Evolutionary conservation across 2,888 invertebrate genomes (phyloP).

Genomic region (Erebia aethiops): DNA sequence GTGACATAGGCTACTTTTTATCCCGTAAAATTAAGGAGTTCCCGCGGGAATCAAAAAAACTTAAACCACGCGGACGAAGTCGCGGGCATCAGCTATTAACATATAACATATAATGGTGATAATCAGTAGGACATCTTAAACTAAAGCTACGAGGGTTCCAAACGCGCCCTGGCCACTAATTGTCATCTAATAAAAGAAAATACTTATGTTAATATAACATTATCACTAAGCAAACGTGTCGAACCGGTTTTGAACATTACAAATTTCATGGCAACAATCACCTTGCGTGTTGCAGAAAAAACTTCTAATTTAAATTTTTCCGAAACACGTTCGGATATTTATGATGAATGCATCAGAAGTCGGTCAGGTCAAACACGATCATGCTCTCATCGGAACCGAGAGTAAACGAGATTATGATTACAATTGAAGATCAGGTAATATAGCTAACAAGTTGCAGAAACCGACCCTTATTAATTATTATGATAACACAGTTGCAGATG

Average conservation of each 20-base stretch:
- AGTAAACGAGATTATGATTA: slow-evolving; percentile 60
- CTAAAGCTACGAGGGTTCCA: no score
- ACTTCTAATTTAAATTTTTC: slow-evolving; percentile 35
- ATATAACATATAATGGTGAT: no score
- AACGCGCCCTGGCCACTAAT: no score
- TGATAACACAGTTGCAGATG: slow-evolving; percentile 35
- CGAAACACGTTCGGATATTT: slow-evolving; percentile 34
- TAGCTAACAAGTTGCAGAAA: slow-evolving; percentile 43
- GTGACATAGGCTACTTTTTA: no score
- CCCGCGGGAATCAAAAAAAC: no score
- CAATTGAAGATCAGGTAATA: slow-evolving; percentile 35
- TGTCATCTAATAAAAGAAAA: background rate
- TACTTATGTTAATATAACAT: slow-evolving; percentile 3
- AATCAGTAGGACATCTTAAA: no score
- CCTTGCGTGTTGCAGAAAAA: slow-evolving; percentile 32
- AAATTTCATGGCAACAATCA: slow-evolving; percentile 27
- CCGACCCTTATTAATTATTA: slow-evolving; percentile 31
- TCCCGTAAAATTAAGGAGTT: no score
- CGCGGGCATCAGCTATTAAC: no score
- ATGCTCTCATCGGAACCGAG: slow-evolving; percentile 71
- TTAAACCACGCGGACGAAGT: no score
- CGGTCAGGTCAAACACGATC: slow-evolving; percentile 63
- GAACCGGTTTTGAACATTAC: slow-evolving; percentile 20
- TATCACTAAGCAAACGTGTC: background rate
- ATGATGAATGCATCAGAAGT: slow-evolving; percentile 44